Base-by-base conservation (phyloP, 2,113 vertebrate species). In the Speoplatyrhinus poulsoni region DNA sequence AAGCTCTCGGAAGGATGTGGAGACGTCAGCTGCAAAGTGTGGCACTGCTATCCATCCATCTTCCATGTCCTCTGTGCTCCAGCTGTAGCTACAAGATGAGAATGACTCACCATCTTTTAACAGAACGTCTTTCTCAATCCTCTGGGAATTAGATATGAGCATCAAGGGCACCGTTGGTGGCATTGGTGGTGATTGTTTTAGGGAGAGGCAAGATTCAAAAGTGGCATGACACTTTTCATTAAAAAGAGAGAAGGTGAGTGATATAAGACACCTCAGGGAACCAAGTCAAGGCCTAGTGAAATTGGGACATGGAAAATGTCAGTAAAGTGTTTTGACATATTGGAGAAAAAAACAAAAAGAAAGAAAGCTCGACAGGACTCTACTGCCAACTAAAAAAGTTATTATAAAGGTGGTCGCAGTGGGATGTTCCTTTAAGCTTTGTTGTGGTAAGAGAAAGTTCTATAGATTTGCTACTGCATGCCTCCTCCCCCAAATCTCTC, bases 141-240 rank as follows among this genome's bases (percentile, higher is more conserved):
- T 64, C 33, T 69, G 65, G 55, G 61, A 82, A 74, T 64, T 61
- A 60, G 67, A 72, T 54, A 47, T 74, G 56, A 50, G 56, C 60
- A 56, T 80, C 72, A 77, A 79, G 79, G 77, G 83, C 88, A 85
- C 69, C 75, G 70, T 80, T 68, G 84, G 86, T 82, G 82, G 81
- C 85, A 85, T 73, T 70, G 72, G 68, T 10, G 0, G 61, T 26
- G 56, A 72, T 49, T 52, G 69, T 71, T 82, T 79, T 78, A 74
- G 76, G 81, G 73, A 70, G 65, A 82, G 73, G 50, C 55, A 56
- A 3, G 57, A 62, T 58, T 72, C 73, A 58, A 58, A 16, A 36
- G 53, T 73, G 79, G 70, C 59, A 69, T 76, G 82, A 83, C 84
- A 82, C 79, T 73, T 87, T 70, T 78, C 73, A 72, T 36, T 49